Base-by-base conservation (phyloP, 2,888 invertebrate species). In the Dasypolia templi region DNA sequence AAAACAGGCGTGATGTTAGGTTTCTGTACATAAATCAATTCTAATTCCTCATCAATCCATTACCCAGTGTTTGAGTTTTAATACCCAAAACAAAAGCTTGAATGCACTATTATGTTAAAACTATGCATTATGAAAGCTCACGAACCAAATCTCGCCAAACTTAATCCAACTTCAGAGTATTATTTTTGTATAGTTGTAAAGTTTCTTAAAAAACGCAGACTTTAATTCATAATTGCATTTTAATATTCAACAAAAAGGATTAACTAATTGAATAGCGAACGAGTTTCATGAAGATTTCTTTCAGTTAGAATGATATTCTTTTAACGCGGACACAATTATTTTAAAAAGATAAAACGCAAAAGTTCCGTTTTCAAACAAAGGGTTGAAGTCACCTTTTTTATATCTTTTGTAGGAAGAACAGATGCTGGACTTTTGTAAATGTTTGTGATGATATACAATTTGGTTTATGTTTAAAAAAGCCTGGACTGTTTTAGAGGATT, bases 211-310 rank as follows among this genome's bases (percentile, higher is more conserved):
- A 80, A 82, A 82, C 35, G 74, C 65, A 62, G 62, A 79, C 46
- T 83, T 73, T 64, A 80, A 80, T 80, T 80, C 77, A 76, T 72
- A 77, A 82, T 76, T 69, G 75, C 77, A 79, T 85, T 83, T 76
- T 78, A 85, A 85, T 82, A 84, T 83, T 80, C 75, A 81, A 81
- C 78, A 79, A 81, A 85, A 83, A 78, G 79, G 73, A 83, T 86
- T 81, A 84, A 81, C 76, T 82, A 86, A 86, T 86, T 86, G 82
- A 87, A 86, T 82, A 70, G 79, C 70, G 79, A 87, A 87, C 78
- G 74, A 80, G 81, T 81, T 83, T 73, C 59, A 32, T 56, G 79
- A 77, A 75, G 71, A 86, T 81, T 80, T 64, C 70, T 66, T 75
- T 79, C 29, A 62, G 64, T 81, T 76, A 44, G 58, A 79, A 81